Base-by-base conservation (phyloP, 1,140 invertebrate genomes). In the Nephila pilipes region DNA sequence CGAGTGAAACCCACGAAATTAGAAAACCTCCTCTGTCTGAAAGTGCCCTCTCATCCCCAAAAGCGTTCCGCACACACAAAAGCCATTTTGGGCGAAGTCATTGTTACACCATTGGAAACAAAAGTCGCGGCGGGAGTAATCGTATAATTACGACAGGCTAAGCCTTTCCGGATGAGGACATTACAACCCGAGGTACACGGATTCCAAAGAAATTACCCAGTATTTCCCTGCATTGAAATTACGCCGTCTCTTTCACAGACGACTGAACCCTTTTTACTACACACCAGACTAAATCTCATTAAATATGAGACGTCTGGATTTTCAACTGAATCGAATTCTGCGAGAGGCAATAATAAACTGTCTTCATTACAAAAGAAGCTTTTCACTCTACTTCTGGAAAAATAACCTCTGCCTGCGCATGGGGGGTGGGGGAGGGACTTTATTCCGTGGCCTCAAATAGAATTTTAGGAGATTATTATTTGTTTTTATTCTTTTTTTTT, bases 241-340 rank as follows among this genome's bases (percentile, higher is more conserved):
- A 36, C 29, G 14, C 69, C 69, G 69, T 65, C 69, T 32, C 12
- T 32, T 75, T 75, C 16, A 75, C 69, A 75, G 69, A 32, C 69
- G 32, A 36, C 29, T 18, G 69, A 75, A 75, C 69, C 69, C 32
- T 75, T 75, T 75, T 75, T 75, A 4, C 25, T 65, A 18, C 69
- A 75, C 29, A 18, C 69, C 69, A 75, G 69, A 75, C 69, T 75
- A 75, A 75, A 75, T 75, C 69, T 75, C 69, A 75, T 75, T 75
- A 75, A 75, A 75, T 75, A 36, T 36, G 12, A 75, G 69, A 75
- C 69, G 69, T 75, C 69, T 75, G 69, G 69, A 32, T 75, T 32
- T 36, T 46, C 46, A 46, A 46, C 63, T 65, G 69, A 29, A 32
- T 75, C 29, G 69, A 32, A 36, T 75, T 32, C 25, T 75, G 29